phyloP scores from a whole-genome alignment of 1,140 invertebrate genomes.

The Trichonephila inaurata region DNA sequence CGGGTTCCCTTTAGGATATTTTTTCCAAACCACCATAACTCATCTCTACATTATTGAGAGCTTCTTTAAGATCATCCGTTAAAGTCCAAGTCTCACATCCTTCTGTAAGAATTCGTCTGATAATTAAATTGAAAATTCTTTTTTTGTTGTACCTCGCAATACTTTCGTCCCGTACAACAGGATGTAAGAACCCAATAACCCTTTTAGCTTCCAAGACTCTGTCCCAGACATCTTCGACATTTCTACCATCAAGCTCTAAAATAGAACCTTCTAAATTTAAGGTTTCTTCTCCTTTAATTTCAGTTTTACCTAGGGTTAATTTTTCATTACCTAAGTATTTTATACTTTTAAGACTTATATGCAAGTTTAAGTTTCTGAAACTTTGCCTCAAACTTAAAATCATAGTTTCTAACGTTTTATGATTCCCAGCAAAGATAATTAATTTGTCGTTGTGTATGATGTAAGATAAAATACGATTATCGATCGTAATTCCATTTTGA shows the following conservation, averaged over 20 bases:
- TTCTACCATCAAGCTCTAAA: slow-evolving; percentile 38
- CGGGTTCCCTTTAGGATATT: background rate
- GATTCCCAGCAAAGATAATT: slow-evolving; percentile 13
- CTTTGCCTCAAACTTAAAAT: background rate
- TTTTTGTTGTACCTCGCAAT: background rate
- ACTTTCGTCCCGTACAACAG: slow-evolving; percentile 6
- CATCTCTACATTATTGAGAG: background rate
- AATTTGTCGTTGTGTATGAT: slow-evolving; percentile 9
- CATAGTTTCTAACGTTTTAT: background rate
- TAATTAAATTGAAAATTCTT: slow-evolving; percentile 38
- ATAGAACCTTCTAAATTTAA: background rate
- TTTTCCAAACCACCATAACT: slow-evolving; percentile 60
- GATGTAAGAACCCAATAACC: slow-evolving; percentile 16
- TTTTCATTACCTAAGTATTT: slow-evolving; percentile 25
- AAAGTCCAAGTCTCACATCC: slow-evolving; percentile 55
- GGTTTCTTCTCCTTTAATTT: background rate
- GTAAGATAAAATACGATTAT: background rate
- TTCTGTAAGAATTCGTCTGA: background rate
- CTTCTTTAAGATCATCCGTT: background rate
- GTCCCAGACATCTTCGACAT: background rate
- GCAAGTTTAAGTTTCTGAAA: background rate
- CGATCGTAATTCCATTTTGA: slow-evolving; percentile 12
- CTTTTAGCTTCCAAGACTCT: slow-evolving; percentile 7
- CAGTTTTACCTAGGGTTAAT: background rate
- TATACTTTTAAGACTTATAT: slow-evolving; percentile 16